Evolutionary conservation across 1,140 invertebrate genomes (phyloP).

Genomic region (Sitobion miscanthi): DNA sequence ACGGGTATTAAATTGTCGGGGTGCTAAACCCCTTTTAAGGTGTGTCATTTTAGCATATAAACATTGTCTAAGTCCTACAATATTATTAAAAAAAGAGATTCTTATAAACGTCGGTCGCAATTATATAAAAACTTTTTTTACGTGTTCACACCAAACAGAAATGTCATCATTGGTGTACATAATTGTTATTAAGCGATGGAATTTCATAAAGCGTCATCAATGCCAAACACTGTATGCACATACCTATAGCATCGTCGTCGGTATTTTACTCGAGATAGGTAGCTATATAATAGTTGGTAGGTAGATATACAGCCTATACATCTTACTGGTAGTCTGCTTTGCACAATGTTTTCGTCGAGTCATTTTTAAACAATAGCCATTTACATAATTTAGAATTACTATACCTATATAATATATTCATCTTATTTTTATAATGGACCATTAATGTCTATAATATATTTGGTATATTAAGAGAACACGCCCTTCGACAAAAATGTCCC

Average conservation of each 20-base stretch:
- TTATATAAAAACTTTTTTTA: neutral
- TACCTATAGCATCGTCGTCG: neutral
- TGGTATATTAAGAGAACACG: neutral
- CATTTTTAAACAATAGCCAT: constrained; percentile 42
- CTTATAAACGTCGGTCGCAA: neutral
- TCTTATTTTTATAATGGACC: neutral
- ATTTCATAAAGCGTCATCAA: constrained; percentile 21
- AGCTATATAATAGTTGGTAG: neutral
- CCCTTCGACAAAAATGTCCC: neutral
- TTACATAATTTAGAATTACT: constrained; percentile 36
- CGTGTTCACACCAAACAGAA: neutral
- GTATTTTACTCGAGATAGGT: constrained; percentile 15
- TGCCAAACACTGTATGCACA: neutral
- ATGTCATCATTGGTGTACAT: neutral
- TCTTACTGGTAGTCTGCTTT: neutral
- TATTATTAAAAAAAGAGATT: neutral
- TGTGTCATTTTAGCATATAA: neutral
- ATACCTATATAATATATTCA: neutral
- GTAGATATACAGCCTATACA: neutral
- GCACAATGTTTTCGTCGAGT: neutral
- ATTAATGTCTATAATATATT: neutral
- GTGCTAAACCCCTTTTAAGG: neutral
- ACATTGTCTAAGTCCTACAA: neutral
- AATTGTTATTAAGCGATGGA: neutral
- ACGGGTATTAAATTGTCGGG: neutral